Evolutionary conservation across 92 coral and sea anemone genomes (phyloP).

Genomic region (Phenganax marumi): DNA sequence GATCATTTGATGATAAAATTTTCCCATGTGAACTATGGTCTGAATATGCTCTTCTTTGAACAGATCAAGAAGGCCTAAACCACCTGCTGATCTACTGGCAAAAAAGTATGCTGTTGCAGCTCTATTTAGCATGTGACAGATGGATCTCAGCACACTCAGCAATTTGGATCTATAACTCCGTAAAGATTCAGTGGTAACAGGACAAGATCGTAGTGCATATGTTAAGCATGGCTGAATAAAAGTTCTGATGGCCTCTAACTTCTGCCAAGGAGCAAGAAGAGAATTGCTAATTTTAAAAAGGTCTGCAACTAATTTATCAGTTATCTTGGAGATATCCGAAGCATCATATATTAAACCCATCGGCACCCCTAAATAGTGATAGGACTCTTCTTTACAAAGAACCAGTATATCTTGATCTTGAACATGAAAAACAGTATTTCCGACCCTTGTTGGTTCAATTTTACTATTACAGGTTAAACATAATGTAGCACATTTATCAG

Average conservation of each 20-base stretch:
- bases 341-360: conserved; percentile 1
- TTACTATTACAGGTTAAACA: conserved; percentile 4
- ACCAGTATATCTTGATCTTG: conserved; percentile 10
- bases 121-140: conserved; percentile 34
- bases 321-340: conserved; percentile 15
- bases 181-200: neutral
- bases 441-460: conserved; percentile 14
- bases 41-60: conserved; percentile 26
- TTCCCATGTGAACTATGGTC: conserved; percentile 16
- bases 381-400: conserved; percentile 5
- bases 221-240: conserved; percentile 33
- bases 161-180: neutral
- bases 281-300: conserved; percentile 21
- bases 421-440: neutral
- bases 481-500: conserved; percentile 37
- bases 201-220: conserved; percentile 21
- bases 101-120: conserved; percentile 17
- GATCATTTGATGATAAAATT: conserved; percentile 29
- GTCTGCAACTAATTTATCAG: conserved; percentile 7
- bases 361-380: conserved; percentile 38
- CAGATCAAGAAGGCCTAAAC: conserved; percentile 34
- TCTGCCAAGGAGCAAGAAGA: conserved; percentile 45
- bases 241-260: conserved; percentile 41
- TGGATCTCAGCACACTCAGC: neutral
- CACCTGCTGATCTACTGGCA: conserved; percentile 36